Evolutionary conservation across 2,113 vertebrate species (phyloP).

Genomic region (Butastur rufipennis): DNA sequence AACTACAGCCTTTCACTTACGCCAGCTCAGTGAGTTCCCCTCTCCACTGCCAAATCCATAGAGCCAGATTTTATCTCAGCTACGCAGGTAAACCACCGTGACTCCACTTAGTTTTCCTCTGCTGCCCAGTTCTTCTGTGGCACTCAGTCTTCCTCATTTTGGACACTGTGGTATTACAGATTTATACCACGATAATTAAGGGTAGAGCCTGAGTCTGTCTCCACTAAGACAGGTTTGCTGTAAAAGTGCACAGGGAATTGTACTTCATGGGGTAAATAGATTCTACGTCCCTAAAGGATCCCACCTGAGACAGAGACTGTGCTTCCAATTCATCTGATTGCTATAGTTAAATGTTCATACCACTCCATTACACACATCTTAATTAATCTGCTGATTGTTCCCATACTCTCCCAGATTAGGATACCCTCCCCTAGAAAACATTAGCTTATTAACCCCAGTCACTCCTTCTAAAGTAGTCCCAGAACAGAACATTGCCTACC

Average conservation of each 20-base stretch:
- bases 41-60: background rate
- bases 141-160: background rate
- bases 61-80: background rate
- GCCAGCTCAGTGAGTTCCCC: background rate
- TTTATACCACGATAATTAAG: background rate
- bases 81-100: background rate
- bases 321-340: background rate
- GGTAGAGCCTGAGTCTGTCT: background rate
- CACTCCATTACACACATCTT: background rate
- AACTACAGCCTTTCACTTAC: background rate
- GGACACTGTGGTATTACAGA: background rate
- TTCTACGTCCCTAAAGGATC: background rate
- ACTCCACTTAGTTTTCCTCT: background rate
- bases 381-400: slow-evolving; percentile 39
- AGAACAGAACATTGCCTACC: background rate
- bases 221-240: background rate
- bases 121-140: background rate
- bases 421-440: background rate
- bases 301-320: background rate
- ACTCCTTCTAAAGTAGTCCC: background rate
- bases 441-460: slow-evolving; percentile 20
- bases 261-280: background rate
- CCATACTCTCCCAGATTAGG: slow-evolving; percentile 7
- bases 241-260: background rate
- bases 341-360: background rate